Conservation (phyloP, 92 coral and sea anemone species). For the Epizoanthus stellaris region DNA sequence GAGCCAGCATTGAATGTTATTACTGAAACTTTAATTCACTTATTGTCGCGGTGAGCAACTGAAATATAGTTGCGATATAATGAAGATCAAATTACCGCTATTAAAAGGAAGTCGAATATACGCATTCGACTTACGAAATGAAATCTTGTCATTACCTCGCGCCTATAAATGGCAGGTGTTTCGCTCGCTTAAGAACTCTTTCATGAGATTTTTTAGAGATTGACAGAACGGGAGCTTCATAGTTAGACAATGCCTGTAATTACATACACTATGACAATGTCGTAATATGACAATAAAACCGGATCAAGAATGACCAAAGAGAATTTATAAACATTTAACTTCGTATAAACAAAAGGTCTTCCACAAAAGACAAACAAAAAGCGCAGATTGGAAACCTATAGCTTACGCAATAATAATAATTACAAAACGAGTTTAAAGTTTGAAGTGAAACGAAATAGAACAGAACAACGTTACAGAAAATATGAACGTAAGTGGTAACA, state of each 20-base stretch:
- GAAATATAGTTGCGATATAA: too few species aligned
- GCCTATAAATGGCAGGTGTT: too few species aligned
- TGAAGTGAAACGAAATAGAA: not conserved
- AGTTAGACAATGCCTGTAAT: constrained; percentile 10
- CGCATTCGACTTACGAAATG: too few species aligned
- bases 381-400: not conserved
- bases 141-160: too few species aligned
- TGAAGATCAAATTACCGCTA: too few species aligned
- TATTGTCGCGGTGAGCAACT: too few species aligned
- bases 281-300: constrained; percentile 16
- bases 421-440: not conserved
- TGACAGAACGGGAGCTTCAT: not conserved
- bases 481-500: not conserved
- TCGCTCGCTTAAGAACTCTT: too few species aligned
- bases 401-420: not conserved
- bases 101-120: too few species aligned
- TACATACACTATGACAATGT: not conserved
- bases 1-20: too few species aligned
- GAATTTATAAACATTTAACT: constrained; percentile 4
- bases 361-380: constrained; percentile 11
- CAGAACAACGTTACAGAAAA: not conserved
- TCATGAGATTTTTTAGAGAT: too few species aligned
- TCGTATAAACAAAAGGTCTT: not conserved
- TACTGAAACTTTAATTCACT: too few species aligned
- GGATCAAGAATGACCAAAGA: constrained; percentile 23